Percentiles rank a stretch among this genome's conserved stretches.
Evolutionary conservation across 2,113 vertebrate genomes (phyloP).

Genomic region (Leucoraja erinaceus): DNA sequence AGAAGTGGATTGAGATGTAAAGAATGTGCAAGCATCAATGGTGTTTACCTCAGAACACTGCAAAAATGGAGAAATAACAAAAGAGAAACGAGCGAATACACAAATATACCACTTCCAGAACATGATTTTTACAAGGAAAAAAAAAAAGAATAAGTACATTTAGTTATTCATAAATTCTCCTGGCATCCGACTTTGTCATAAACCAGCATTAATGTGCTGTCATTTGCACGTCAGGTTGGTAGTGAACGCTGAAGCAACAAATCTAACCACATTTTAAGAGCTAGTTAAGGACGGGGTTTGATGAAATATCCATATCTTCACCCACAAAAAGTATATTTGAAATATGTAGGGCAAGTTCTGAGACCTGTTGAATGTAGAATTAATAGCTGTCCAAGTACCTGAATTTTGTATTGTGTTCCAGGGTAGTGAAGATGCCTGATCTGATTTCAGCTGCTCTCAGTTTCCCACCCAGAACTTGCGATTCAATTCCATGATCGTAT

Average conservation of each 20-base stretch:
- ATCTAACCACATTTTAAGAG: background rate
- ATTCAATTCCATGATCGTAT: background rate
- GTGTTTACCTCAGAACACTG: background rate
- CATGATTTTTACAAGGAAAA: background rate
- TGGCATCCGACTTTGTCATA: background rate
- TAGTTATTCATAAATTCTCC: background rate
- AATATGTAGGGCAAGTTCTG: background rate
- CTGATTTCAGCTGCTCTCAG: background rate
- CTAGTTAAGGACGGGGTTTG: background rate
- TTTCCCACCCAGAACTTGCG: background rate
- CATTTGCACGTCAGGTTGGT: background rate
- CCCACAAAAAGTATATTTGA: constrained; percentile 3
- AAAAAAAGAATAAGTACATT: background rate
- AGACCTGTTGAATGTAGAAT: background rate
- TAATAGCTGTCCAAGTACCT: background rate
- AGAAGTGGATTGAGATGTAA: background rate
- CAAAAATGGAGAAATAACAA: constrained; percentile 2
- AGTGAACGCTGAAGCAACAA: background rate
- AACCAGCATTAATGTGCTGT: background rate
- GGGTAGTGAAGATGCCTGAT: background rate
- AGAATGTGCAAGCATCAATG: too few species aligned
- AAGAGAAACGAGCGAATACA: background rate
- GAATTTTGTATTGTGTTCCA: background rate
- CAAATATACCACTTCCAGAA: too few species aligned
- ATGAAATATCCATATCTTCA: background rate